Evolutionary conservation across 2,113 vertebrate species (phyloP).

Genomic region (Tachysurus fulvidraco): DNA sequence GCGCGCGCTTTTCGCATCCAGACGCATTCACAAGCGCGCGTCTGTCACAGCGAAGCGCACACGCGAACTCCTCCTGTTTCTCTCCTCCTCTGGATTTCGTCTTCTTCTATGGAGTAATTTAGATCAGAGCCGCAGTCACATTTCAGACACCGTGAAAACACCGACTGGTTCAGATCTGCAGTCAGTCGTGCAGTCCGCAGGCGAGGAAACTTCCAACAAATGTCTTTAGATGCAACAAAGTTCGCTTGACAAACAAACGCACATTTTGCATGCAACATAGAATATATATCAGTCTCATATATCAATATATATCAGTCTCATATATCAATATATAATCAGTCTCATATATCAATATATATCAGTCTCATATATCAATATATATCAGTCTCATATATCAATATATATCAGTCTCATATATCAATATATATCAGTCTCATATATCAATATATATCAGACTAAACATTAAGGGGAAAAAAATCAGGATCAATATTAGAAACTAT

Average conservation of each 20-base stretch:
- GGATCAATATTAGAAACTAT: background rate
- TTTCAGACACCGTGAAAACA: conserved; percentile 55
- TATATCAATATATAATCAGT: too few relatives aligned
- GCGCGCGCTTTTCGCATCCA: conserved; percentile 16
- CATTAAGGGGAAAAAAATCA: background rate
- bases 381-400: too few relatives aligned
- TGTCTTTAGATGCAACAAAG: background rate
- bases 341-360: too few relatives aligned
- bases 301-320: too few relatives aligned
- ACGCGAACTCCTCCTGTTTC: background rate
- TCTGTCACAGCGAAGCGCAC: conserved; percentile 45
- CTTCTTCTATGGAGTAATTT: background rate
- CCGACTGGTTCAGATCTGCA: background rate
- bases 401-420: too few relatives aligned
- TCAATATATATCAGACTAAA: too few relatives aligned
- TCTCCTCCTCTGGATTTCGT: background rate
- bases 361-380: too few relatives aligned
- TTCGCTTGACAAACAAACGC: background rate
- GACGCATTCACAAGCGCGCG: background rate
- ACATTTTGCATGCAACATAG: background rate
- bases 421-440: too few relatives aligned
- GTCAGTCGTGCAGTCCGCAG: background rate
- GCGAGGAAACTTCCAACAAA: background rate
- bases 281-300: too few relatives aligned
- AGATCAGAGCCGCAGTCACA: conserved; percentile 41